Percentiles rank a stretch among this genome's conserved stretches.
These are phyloP conservation scores for Saguinus midas DNA, from an alignment of 2,113 vertebrate species.

Conservation along the genomic window DNA sequence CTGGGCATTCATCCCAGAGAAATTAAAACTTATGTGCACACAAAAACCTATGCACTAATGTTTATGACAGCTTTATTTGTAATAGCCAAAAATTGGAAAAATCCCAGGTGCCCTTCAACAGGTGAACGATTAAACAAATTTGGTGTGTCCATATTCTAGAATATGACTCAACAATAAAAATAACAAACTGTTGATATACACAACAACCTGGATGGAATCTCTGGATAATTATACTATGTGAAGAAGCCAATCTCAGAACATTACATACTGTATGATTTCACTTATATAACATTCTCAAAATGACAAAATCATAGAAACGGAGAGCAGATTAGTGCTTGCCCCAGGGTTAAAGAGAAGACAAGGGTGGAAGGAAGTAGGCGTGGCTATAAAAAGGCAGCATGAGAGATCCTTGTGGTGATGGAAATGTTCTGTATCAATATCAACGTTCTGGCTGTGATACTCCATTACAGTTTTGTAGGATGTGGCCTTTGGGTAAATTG, in stretches of 20 bases:
- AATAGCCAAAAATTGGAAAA: too few relatives aligned
- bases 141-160: neutral
- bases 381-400: neutral
- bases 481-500: neutral
- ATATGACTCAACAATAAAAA: neutral
- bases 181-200: neutral
- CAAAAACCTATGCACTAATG: too few relatives aligned
- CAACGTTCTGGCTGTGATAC: neutral
- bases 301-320: neutral
- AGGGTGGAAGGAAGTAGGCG: neutral
- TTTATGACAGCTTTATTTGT: too few relatives aligned
- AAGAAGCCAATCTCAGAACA: neutral
- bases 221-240: neutral
- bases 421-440: neutral
- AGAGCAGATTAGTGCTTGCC: neutral
- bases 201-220: neutral
- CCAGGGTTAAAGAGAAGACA: neutral
- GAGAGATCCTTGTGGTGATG: neutral
- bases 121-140: neutral
- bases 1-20: too few relatives aligned
- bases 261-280: neutral
- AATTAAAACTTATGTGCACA: too few relatives aligned
- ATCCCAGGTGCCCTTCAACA: neutral
- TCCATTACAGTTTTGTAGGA: neutral
- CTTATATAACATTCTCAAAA: neutral